Evolutionary conservation across 2,888 invertebrate species (phyloP).

Genomic region (Entomobrya multifasciata): DNA sequence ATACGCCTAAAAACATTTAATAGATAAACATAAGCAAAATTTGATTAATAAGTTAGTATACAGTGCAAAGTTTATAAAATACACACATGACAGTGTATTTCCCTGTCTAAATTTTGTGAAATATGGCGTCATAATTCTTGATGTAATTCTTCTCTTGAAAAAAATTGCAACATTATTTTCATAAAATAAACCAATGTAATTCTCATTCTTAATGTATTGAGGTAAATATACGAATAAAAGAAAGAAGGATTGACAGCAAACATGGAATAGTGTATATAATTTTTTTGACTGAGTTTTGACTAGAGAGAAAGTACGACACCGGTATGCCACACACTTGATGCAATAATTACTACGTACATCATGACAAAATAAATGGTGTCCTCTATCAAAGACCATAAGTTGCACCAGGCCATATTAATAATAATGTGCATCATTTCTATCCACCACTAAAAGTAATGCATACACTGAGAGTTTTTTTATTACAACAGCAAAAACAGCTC

Average conservation of each 20-base stretch:
- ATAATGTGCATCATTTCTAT: conserved; percentile 1
- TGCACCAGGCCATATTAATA: conserved; percentile 7
- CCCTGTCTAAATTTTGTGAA: conserved; percentile 8
- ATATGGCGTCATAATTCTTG: conserved; percentile 38
- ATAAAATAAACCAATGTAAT: neutral
- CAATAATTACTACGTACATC: conserved; percentile 46
- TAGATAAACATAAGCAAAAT: too few relatives aligned
- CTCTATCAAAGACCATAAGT: neutral
- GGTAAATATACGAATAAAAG: neutral
- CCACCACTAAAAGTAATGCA: too few relatives aligned
- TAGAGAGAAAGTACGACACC: conserved; percentile 33
- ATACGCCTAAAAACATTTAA: neutral
- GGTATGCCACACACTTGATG: conserved; percentile 37
- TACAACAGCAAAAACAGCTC: conserved; percentile 4
- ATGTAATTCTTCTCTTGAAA: neutral
- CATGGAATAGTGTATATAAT: conserved; percentile 21
- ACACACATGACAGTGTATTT: conserved; percentile 2
- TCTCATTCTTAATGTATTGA: neutral
- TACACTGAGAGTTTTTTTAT: neutral
- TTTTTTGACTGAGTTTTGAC: conserved; percentile 27
- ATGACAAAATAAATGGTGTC: conserved; percentile 53
- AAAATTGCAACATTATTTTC: conserved; percentile 37
- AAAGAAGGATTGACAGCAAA: conserved; percentile 35
- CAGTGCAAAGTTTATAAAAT: too few relatives aligned
- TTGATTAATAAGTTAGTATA: too few relatives aligned